Evolutionary conservation across 2,888 invertebrate genomes (phyloP).

Genomic region (Philaethria dido): DNA sequence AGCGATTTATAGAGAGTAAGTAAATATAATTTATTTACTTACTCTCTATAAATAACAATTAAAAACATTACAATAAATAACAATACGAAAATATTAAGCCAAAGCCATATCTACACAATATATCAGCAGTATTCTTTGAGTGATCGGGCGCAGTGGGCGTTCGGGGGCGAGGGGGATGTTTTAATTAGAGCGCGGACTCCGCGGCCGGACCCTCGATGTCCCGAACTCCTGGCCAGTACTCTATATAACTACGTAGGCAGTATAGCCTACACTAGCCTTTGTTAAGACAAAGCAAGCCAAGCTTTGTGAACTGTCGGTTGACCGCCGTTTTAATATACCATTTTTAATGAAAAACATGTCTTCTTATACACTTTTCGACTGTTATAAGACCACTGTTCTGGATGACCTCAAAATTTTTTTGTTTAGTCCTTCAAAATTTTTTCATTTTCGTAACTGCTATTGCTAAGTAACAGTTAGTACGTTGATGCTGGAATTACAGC

Average conservation of each 20-base stretch:
- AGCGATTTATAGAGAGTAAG: too few species aligned
- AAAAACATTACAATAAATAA: too few species aligned
- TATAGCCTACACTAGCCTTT: slow-evolving; percentile 44
- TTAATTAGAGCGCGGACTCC: slow-evolving; percentile 78
- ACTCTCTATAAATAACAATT: too few species aligned
- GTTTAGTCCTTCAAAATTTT: slow-evolving; percentile 4
- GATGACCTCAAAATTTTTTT: slow-evolving; percentile 26
- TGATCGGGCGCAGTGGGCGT: slow-evolving; percentile 45
- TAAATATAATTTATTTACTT: too few species aligned
- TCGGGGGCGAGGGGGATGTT: slow-evolving; percentile 61
- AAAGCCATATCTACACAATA: not conserved
- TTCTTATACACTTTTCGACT: slow-evolving; percentile 36
- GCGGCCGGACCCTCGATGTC: slow-evolving; percentile 62
- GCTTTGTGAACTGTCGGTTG: slow-evolving; percentile 46
- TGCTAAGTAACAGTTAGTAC: too few species aligned
- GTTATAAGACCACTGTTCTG: slow-evolving; percentile 33
- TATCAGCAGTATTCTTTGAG: slow-evolving; percentile 33
- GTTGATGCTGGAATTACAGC: not conserved
- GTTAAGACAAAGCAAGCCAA: slow-evolving; percentile 46
- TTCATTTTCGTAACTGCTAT: not conserved
- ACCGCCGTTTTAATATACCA: slow-evolving; percentile 46
- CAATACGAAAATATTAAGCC: not conserved
- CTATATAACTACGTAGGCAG: slow-evolving; percentile 39
- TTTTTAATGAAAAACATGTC: slow-evolving; percentile 43
- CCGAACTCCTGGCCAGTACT: slow-evolving; percentile 46